These are phyloP conservation scores for Xiphophorus maculatus DNA, from an alignment of 2,113 vertebrate species.

Conservation along the genomic window DNA sequence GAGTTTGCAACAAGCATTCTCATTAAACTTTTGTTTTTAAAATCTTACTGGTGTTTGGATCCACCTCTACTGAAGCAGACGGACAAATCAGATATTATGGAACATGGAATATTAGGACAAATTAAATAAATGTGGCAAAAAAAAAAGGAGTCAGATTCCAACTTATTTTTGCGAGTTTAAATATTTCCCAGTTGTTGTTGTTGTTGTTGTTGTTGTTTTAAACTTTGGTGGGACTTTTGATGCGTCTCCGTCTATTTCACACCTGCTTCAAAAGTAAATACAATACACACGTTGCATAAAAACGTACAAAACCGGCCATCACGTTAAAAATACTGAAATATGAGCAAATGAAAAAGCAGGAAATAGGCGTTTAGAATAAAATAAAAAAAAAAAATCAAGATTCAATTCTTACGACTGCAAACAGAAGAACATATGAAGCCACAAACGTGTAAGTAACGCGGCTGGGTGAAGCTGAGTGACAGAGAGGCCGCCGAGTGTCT, in stretches of 20 bases:
- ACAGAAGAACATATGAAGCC: background rate
- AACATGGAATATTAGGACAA: too few relatives aligned
- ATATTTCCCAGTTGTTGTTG: background rate
- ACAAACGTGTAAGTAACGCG: background rate
- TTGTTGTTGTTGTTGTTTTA: too few relatives aligned
- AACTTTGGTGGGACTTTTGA: too few relatives aligned
- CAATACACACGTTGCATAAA: too few relatives aligned
- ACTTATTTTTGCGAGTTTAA: background rate
- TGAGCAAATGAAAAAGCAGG: background rate
- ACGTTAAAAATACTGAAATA: background rate
- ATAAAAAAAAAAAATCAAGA: background rate
- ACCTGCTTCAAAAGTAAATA: background rate
- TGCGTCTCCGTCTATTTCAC: too few relatives aligned
- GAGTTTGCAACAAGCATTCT: background rate
- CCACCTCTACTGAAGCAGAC: background rate
- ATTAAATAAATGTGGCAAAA: too few relatives aligned
- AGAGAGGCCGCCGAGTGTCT: background rate
- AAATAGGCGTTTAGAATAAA: too few relatives aligned
- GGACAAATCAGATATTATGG: background rate
- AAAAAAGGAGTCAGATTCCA: background rate
- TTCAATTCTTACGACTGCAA: background rate
- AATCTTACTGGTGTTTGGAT: background rate
- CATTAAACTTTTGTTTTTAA: background rate
- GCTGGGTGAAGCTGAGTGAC: background rate
- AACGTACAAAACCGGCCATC: background rate